Conservation (phyloP, 1,140 invertebrate genomes). For the Radopholus similis region DNA sequence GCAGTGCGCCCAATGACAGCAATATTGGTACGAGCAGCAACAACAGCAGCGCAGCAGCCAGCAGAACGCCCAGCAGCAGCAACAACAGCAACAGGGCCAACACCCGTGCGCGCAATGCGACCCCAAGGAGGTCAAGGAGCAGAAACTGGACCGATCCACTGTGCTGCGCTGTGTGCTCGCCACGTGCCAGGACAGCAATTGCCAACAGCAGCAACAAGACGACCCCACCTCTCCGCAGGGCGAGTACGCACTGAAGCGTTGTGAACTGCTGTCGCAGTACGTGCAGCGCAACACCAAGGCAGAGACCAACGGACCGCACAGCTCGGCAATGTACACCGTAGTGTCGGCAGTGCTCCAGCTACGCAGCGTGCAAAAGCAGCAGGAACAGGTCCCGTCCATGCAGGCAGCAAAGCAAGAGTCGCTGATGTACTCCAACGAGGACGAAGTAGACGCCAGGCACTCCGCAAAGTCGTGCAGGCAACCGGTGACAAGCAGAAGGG, state of each 20-base stretch:
- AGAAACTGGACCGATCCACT: background rate
- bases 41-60: background rate
- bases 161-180: constrained; percentile 4
- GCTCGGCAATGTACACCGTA: constrained; percentile 19
- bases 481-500: constrained; percentile 9
- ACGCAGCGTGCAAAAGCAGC: background rate
- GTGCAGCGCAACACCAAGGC: constrained; percentile 15
- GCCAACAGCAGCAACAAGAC: background rate
- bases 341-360: constrained; percentile 1
- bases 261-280: constrained; percentile 18
- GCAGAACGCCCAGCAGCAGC: background rate
- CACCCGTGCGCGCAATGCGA: constrained; percentile 16
- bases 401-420: constrained; percentile 25
- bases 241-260: constrained; percentile 11
- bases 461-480: constrained; percentile 26
- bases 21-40: background rate
- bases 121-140: constrained; percentile 24
- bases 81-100: constrained; percentile 4
- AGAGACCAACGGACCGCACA: background rate
- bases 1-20: constrained; percentile 18
- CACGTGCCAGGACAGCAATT: background rate
- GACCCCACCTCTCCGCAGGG: background rate
- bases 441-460: constrained; percentile 36
- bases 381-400: constrained; percentile 6
- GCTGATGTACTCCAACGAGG: constrained; percentile 36